phyloP scores from a whole-genome alignment of 2,797 vertebrate species.

The Pristis pectinata region DNA sequence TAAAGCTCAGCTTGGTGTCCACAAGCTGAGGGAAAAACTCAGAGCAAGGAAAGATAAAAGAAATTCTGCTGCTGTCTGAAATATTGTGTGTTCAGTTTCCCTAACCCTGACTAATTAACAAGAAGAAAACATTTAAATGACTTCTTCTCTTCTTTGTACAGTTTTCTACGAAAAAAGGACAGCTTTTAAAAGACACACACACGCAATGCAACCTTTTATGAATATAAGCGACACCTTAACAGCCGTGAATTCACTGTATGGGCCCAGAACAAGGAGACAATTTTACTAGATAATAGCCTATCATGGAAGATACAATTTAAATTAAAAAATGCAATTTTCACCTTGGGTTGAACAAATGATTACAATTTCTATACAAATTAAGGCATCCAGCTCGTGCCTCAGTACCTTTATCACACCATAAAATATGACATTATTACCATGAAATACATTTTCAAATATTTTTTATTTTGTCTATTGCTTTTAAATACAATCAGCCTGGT shows the following conservation, averaged over 20 bases:
- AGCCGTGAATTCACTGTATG: conserved; percentile 82
- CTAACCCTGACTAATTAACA: conserved; percentile 68
- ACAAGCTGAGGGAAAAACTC: conserved; percentile 25
- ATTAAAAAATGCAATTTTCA: conserved; percentile 99
- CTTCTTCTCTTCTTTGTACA: conserved; percentile 33
- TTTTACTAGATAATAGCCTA: conserved; percentile 99
- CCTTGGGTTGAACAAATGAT: conserved; percentile 99
- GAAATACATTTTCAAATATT: conserved; percentile 99
- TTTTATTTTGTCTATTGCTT: conserved; percentile 93
- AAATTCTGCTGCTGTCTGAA: conserved; percentile 40
- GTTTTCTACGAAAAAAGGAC: conserved; percentile 49
- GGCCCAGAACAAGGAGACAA: conserved; percentile 92
- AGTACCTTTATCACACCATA: conserved; percentile 94
- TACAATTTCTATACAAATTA: conserved; percentile 99
- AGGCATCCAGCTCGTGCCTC: conserved; percentile 98
- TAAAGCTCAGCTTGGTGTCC: background rate
- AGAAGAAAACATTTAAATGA: conserved; percentile 55
- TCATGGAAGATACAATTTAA: conserved; percentile 99
- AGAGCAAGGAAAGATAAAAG: conserved; percentile 3
- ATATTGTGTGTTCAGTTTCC: conserved; percentile 57
- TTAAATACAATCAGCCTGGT: conserved; percentile 82
- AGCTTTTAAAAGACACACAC: conserved; percentile 76
- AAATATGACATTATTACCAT: conserved; percentile 99
- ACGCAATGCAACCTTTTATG: conserved; percentile 73
- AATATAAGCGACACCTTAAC: conserved; percentile 89